phyloP scores from a whole-genome alignment of 2,797 vertebrate species.

The Moxostoma hubbsi region DNA sequence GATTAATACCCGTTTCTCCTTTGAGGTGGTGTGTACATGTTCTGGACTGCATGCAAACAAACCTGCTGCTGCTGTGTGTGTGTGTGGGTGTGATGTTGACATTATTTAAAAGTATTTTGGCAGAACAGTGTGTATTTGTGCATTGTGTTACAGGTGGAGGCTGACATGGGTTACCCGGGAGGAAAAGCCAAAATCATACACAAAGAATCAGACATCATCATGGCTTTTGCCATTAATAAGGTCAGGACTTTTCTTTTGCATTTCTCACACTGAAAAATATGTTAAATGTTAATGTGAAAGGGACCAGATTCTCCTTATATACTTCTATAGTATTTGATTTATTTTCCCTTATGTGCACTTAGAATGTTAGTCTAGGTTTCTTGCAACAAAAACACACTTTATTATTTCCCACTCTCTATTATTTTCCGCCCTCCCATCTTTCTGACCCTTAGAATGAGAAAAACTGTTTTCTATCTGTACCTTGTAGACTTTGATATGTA shows the following conservation, averaged over 20 bases:
- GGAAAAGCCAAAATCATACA: constrained; percentile 97
- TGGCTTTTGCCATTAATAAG: constrained; percentile 98
- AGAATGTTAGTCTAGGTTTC: too few relatives aligned
- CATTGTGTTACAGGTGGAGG: constrained; percentile 86
- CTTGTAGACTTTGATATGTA: too few relatives aligned
- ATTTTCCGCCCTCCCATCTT: too few relatives aligned
- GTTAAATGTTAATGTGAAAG: too few relatives aligned
- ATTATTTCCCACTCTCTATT: too few relatives aligned
- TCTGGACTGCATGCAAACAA: constrained; percentile 59
- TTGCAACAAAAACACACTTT: too few relatives aligned
- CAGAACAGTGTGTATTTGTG: constrained; percentile 49
- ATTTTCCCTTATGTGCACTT: too few relatives aligned
- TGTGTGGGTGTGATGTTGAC: not conserved
- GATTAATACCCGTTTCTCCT: constrained; percentile 2
- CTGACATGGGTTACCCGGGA: constrained; percentile 95
- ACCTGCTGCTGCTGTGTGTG: not conserved
- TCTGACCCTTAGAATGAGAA: too few relatives aligned
- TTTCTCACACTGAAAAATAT: not conserved
- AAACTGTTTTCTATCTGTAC: too few relatives aligned
- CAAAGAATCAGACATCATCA: constrained; percentile 98
- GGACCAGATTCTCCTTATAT: too few relatives aligned
- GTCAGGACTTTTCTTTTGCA: constrained; percentile 65
- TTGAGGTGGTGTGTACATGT: constrained; percentile 63
- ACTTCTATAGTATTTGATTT: too few relatives aligned
- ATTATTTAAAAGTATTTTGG: not conserved